Base-by-base conservation (phyloP, 2,888 invertebrate genomes). In the Drosophila meridionalis region DNA sequence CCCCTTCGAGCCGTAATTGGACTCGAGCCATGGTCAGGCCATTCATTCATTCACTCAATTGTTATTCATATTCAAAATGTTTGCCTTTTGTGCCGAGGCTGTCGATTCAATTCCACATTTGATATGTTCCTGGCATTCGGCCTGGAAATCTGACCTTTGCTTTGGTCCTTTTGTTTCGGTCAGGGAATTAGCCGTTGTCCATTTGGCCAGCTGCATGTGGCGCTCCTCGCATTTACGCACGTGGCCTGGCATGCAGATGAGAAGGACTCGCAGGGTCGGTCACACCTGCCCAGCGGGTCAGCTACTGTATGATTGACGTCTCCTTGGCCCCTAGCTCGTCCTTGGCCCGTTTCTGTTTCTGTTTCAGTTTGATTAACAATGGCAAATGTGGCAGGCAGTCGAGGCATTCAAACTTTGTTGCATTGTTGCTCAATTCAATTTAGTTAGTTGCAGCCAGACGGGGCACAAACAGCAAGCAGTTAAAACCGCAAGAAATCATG, bases 141-240 rank as follows among this genome's bases (percentile, higher is more conserved):
- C 36, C 36, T 36, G 20, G 86, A 86, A 84, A 89, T 84, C 64
- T 80, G 89, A 88, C 89, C 86, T 87, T 78, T 75, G 72, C 76
- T 67, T 32, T 9, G 61, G 55, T 47, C 56, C 69, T 40, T 69
- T 68, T 56, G 64, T 76, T 53, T 84, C 73, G 88, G 78, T 70
- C 67, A 63, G 34, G 64, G 82, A 86, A 86, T 88, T 86, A 86
- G 86, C 89, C 70, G 64, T 55, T 60, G 70, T 45, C 76, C 53
- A 47, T 45, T 52, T 62, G 50, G 57, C 57, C 73, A 76, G 80
- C 82, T 84, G 87, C 80, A 26, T 65, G 47, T 77, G 80, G 69
- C 67, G 81, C 70, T 66, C 50, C n/a, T 50, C 32, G 65, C n/a
- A 48, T 48, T n/a, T 52, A 11, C 53, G 50, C 60, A 53, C 60